Base-by-base conservation (phyloP, 2,113 vertebrate species). In the Tinamus guttatus region DNA sequence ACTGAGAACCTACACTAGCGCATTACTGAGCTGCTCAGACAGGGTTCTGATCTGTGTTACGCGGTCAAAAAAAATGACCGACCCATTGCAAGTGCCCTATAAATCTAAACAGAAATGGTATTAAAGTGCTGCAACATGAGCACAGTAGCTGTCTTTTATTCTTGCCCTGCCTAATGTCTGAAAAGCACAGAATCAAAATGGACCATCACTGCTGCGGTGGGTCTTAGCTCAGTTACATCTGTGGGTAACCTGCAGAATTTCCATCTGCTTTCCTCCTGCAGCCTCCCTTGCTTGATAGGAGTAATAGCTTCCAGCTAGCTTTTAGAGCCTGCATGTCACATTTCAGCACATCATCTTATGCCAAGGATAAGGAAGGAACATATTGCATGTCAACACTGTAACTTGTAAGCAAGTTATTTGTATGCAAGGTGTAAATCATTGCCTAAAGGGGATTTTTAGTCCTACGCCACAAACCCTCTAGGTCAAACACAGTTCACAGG, bases 281-380 rank as follows among this genome's bases (percentile, higher is more conserved):
- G 81, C 38, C 41, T 81, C 73, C 74, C 34, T 75, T 75, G 52
- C 38, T 86, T 94, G 82, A 88, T 81, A 21, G 51, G 58, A 93
- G 75, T 88, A n/a, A 81, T 88, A 83, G 88, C 92, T 96, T 76
- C 85, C 69, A 96, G 93, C 80, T 93, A 93, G 85, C 56, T 84
- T 92, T 86, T 81, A 94, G 80, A 90, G 56, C 40, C 80, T 93
- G 32, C 52, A 60, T 71, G 90, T 90, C 85, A 83, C 52, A 84
- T 93, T 96, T 96, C 90, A 88, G 76, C 65, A 95, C 64, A 96
- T 91, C 85, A 88, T 90, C 77, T 84, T 70, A 73, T 86, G 73
- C 65, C 80, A 93, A 49, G 65, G 87, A 93, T 86, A 88, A 92
- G 87, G 73, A 96, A 18, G 24, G 73, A 93, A 91, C 93, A 95